Evolutionary conservation across 1,140 invertebrate species (phyloP).

Genomic region (Capitella teleta): DNA sequence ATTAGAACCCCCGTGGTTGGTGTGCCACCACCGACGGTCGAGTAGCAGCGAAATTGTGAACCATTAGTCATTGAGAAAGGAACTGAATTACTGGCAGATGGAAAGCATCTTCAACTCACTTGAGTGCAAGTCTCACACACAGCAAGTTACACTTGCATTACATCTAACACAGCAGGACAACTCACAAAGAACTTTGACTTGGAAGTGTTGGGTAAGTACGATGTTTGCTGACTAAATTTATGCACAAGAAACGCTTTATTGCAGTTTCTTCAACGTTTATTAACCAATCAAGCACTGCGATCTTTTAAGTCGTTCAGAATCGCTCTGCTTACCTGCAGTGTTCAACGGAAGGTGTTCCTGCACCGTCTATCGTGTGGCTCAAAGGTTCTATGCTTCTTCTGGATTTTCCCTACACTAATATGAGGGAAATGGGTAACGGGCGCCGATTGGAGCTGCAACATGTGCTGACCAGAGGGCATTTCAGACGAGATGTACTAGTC

Average conservation of each 20-base stretch:
- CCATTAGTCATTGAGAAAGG: constrained; percentile 13
- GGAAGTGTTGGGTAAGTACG: constrained; percentile 32
- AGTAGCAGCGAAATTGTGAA: constrained; percentile 30
- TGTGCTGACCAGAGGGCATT: constrained; percentile 38
- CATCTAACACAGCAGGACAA: constrained; percentile 41
- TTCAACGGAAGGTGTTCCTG: constrained; percentile 41
- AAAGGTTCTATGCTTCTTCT: constrained; percentile 25
- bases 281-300: constrained; percentile 43
- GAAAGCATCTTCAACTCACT: constrained; percentile 30
- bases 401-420: constrained; percentile 25
- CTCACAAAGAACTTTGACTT: constrained; percentile 32
- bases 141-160: constrained; percentile 44
- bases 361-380: constrained; percentile 43
- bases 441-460: constrained; percentile 13
- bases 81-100: constrained; percentile 18
- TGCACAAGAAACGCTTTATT: constrained; percentile 4
- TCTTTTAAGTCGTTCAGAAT: constrained; percentile 28
- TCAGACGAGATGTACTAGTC: constrained; percentile 43
- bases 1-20: constrained; percentile 42
- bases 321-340: constrained; percentile 36
- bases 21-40: constrained; percentile 36
- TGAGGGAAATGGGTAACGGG: constrained; percentile 10
- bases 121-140: constrained; percentile 34
- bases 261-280: constrained; percentile 44
- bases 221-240: neutral